Evolutionary conservation across 2,113 vertebrate genomes (phyloP).

Genomic region (Pelecanoides urinatrix): DNA sequence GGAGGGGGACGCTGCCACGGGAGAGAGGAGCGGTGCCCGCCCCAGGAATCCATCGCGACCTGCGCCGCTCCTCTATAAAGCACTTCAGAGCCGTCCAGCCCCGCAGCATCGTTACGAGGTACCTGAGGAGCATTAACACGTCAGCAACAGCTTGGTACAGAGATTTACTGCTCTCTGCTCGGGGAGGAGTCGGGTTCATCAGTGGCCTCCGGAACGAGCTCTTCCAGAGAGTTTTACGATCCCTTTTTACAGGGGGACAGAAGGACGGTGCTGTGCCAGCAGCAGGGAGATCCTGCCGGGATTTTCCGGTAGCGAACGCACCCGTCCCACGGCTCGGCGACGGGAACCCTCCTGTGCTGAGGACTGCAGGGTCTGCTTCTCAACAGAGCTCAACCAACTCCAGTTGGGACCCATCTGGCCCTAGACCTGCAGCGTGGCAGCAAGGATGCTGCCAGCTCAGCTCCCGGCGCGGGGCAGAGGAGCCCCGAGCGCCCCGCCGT

Average conservation of each 20-base stretch:
- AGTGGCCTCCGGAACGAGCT: fast-evolving
- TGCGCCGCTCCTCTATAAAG: fast-evolving
- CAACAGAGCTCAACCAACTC: neutral
- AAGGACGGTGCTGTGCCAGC: fast-evolving
- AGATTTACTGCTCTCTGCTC: neutral
- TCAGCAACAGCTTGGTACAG: neutral
- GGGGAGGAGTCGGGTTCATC: fast-evolving
- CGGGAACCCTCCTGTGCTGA: neutral
- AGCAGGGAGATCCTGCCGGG: neutral
- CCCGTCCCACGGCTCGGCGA: fast-evolving
- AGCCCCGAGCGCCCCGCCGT: fast-evolving
- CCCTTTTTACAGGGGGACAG: neutral
- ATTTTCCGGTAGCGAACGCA: neutral
- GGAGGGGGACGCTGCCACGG: fast-evolving
- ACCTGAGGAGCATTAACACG: neutral
- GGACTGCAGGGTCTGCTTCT: neutral
- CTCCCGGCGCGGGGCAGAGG: fast-evolving
- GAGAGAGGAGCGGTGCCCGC: neutral
- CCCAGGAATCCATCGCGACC: neutral
- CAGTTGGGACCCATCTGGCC: neutral
- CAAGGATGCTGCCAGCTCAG: neutral
- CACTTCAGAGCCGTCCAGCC: neutral
- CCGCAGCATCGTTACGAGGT: neutral
- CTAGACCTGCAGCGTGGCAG: neutral
- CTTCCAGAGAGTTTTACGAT: neutral